Evolutionary conservation across 2,113 vertebrate genomes (phyloP), one percentile per base, ranked within the genome.

Genomic region (Silurus asotus): DNA sequence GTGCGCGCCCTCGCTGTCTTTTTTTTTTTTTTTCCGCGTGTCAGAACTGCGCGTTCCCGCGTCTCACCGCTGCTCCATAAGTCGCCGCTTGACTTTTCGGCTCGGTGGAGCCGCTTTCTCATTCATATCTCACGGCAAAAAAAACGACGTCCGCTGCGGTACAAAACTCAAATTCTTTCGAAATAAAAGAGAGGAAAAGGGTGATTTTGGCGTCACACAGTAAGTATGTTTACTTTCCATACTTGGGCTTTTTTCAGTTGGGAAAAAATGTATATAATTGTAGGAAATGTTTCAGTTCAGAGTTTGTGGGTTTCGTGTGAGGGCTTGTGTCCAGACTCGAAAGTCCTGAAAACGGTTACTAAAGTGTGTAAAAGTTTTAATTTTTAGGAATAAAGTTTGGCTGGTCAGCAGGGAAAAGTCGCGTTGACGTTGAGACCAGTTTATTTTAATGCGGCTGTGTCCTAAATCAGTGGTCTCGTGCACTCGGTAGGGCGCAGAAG

Each of bases 1-100:
- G 82, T 72, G 65, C 82, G 82, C 82, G 82, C 55, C 19, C 65
- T 56, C 82, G 53, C 53, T 67, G 67, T 74, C 82, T 37, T 37
- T 37, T 37, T 37, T 37, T 37, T 37, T 37, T 58, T 83, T 83
- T 83, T 49, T 59, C 67, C 55, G 51, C 51, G 20, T 10, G 78
- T 10, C 45, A 51, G 49, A 2, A 37, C 37, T 56, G 82, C 81
- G 81, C 64, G 81, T 58, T 25, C 81, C n/a, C 81, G 64, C 64
- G 49, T 25, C 6, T 67, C 81, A 48, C 25, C 37, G 59, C 78
- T 48, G 8, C 2, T 11, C 51, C 45, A 8, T 37, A 2, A 37
- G 37, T 37, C 37, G 37, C 6, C 13, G 80, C 48, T 67, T 25
- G 59, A 2, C 23, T 82, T 15, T 51, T 62, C 23, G 20, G 2